Conservation (phyloP, 2,113 vertebrate genomes). For the Sturnira hondurensis region DNA sequence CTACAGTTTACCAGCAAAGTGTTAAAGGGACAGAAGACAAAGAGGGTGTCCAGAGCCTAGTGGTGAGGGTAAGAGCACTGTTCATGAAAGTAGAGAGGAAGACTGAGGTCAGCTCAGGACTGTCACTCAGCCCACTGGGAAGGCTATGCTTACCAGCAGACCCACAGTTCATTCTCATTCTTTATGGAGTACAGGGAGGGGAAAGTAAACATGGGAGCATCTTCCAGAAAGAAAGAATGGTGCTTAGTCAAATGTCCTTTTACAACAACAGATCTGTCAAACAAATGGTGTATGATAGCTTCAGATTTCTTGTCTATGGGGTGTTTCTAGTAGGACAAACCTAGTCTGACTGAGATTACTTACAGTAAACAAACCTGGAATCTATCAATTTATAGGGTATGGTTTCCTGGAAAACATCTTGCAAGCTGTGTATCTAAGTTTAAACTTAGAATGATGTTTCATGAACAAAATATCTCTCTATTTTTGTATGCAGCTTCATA, state of each 20-base stretch:
- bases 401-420: background rate
- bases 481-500: background rate
- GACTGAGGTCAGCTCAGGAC: background rate
- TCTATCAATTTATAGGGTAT: background rate
- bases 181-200: accelerated
- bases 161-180: background rate
- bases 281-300: background rate
- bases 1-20: background rate
- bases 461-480: background rate
- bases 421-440: background rate
- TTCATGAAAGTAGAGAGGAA: background rate
- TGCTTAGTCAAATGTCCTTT: background rate
- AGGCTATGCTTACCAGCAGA: background rate
- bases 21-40: background rate
- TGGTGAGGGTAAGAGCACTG: background rate
- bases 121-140: background rate
- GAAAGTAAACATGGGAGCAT: background rate
- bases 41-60: background rate
- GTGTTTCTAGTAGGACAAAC: background rate
- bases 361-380: background rate
- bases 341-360: background rate
- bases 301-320: background rate
- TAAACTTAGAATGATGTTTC: background rate
- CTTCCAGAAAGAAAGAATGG: background rate
- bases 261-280: background rate